Base-by-base conservation (phyloP, 2,888 invertebrate genomes). In the Campoplex nolae region DNA sequence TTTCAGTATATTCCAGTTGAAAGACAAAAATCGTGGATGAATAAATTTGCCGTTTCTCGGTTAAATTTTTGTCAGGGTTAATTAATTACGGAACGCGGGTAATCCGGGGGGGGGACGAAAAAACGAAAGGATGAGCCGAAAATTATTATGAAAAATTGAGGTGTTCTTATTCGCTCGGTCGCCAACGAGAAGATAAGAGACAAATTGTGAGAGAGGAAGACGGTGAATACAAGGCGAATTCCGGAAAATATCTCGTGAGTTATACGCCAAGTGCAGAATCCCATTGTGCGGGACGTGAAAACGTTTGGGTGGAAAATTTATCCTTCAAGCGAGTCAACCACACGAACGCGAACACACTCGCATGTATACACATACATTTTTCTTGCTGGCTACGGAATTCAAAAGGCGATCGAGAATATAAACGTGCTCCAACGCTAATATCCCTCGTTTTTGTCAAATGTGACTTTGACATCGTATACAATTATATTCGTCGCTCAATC, bases 161-260 rank as follows among this genome's bases (percentile, higher is more conserved):
- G 67, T 51, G 48, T 81, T 81, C 18, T 80, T 45, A 48, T 3
- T 48, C 48, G 51, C 7, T 32, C n/a, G 58, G 54, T 45, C 32
- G 54, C 42, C 13, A 51, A 62, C 48, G n/a, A 16, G 23, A 28
- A 56, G 81, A 74, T 74, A 48, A 54, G 65, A 32, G 74, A 81
- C 32, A 74, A 65, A 67, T 67, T 81, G 54, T 35, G 23, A 45
- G 45, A 32, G 45, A 18, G 38, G 8, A 7, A 45, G 42, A 42
- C 38, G 70, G 35, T 32, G 48, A 71, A 51, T 23, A 16, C 56
- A 73, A 70, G 35, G 68, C 38, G 23, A 42, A 71, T 80, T 62
- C 71, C 71, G 70, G 62, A 48, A 71, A 62, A 80, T 80, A 71
- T 80, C 80, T 71, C 80, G 80, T 81, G 67, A 81, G 74, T 81